Evolutionary conservation across 37 sponge, comb jelly and placozoan genomes (phyloP).

Genomic region (Bolinopsis microptera): DNA sequence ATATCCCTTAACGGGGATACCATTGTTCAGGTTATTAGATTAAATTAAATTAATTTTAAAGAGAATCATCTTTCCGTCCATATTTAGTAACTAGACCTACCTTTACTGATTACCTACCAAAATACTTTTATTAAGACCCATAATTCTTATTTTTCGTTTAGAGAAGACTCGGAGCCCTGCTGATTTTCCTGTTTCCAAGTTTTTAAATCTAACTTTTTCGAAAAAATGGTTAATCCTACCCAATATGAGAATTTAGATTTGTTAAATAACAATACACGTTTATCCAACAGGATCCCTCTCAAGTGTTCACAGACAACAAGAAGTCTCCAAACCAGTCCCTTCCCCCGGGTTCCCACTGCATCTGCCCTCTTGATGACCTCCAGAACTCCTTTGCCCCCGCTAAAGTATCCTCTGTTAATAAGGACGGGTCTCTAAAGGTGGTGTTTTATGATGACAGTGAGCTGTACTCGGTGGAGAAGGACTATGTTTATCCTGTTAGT

Average conservation of each 20-base stretch:
- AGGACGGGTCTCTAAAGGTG: background rate
- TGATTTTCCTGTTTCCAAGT: too few species aligned
- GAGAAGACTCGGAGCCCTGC: too few species aligned
- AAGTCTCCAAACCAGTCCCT: background rate
- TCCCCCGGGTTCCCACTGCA: background rate
- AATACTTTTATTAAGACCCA: too few species aligned
- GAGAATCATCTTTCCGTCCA: background rate
- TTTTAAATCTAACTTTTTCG: too few species aligned
- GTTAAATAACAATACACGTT: too few species aligned
- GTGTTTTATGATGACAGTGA: background rate
- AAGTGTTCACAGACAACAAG: conserved; percentile 13
- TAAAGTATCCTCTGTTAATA: background rate
- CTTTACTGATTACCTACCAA: too few species aligned
- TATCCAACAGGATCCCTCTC: conserved; percentile 32
- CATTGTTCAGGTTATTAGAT: conserved; percentile 11
- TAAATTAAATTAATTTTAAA: background rate
- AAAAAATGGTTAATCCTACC: too few species aligned
- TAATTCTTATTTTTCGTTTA: too few species aligned
- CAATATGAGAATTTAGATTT: too few species aligned
- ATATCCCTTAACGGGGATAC: conserved; percentile 23
- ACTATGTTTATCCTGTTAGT: background rate
- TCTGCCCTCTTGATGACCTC: conserved; percentile 45
- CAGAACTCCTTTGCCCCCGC: conserved; percentile 27
- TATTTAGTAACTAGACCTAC: too few species aligned
- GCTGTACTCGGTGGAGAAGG: background rate